Evolutionary conservation across 2,113 vertebrate genomes (phyloP), one percentile per base, ranked within the genome.

Genomic region (Porphyrio hochstetteri): DNA sequence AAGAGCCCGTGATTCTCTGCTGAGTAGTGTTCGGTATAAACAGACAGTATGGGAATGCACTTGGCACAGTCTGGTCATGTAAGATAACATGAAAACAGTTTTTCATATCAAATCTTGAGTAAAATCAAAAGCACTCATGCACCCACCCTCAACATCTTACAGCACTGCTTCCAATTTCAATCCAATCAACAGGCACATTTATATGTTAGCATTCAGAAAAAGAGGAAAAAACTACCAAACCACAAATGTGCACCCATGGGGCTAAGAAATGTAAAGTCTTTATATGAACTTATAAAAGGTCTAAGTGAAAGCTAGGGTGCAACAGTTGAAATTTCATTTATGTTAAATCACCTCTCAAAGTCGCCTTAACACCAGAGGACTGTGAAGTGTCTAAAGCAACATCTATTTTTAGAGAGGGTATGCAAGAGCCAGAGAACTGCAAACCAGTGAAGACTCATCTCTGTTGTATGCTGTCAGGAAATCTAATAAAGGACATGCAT

Each of bases 361-460:
- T 14, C 27, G 3, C 44, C 44, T 86, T 90, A 74, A 93, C 38
- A 53, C 16, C 67, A 83, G 63, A 82, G 52, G 53, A 48, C 86
- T 86, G 57, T 76, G 50, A 86, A 90, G 33, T 83, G 40, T 57
- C 55, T 55, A 88, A 86, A 90, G n/a, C n/a, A 88, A 9, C 55
- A 88, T 35, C 79, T 90, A 77, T 92, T 95, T 96, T 90, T 88
- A 94, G 88, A 81, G 59, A 75, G 69, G 31, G 28, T 18, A 82
- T 8, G 2, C 50, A 79, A 74, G 71, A 85, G 63, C 44, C 36
- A 86, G 36, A 71, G 68, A 61, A 89, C 53, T 59, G 40, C 60
- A 82, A 77, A 53, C 25, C 40, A 28, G 44, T 69, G 13, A 85
- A 74, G 75, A 60, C 67, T 81, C 86, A 87, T 60, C 67, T 90